A percentile compares a stretch with the other conserved stretches of the same genome.
Conservation (phyloP, 2,113 vertebrate species). For the Rhinichthys klamathensis region DNA sequence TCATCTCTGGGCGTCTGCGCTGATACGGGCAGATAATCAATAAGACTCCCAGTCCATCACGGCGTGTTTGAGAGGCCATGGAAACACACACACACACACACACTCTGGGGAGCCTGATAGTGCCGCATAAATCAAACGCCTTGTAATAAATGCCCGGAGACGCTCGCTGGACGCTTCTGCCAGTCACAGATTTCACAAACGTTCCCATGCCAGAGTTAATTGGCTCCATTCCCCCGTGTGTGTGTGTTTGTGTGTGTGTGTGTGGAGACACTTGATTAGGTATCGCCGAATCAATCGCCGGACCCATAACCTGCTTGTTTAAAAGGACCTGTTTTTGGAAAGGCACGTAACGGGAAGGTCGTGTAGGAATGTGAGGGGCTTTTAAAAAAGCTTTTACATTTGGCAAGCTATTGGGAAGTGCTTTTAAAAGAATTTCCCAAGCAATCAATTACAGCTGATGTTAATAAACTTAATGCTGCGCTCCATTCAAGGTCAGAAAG, state of each 20-base stretch:
- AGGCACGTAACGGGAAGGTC: background rate
- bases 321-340: constrained; percentile 6
- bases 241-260: background rate
- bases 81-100: background rate
- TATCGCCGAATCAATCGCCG: constrained; percentile 39
- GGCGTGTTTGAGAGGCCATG: background rate
- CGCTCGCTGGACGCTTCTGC: constrained; percentile 1
- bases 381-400: constrained; percentile 7
- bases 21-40: constrained; percentile 56
- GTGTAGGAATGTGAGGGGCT: background rate
- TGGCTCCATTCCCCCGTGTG: constrained; percentile 54
- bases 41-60: constrained; percentile 44
- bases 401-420: background rate
- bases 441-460: background rate
- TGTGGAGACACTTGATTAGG: constrained; percentile 48
- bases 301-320: constrained; percentile 2
- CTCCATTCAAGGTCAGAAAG: background rate
- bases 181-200: constrained; percentile 40
- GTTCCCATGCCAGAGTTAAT: constrained; percentile 64
- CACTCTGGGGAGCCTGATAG: constrained; percentile 10
- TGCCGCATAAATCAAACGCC: constrained; percentile 58
- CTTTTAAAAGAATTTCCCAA: constrained; percentile 7
- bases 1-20: constrained; percentile 43
- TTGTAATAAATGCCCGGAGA: constrained; percentile 56
- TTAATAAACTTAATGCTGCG: background rate